A percentile compares a stretch with the other conserved stretches of the same genome.
phyloP scores from a whole-genome alignment of 37 sponge, comb jelly and placozoan species.

The Spongilla lacustris region DNA sequence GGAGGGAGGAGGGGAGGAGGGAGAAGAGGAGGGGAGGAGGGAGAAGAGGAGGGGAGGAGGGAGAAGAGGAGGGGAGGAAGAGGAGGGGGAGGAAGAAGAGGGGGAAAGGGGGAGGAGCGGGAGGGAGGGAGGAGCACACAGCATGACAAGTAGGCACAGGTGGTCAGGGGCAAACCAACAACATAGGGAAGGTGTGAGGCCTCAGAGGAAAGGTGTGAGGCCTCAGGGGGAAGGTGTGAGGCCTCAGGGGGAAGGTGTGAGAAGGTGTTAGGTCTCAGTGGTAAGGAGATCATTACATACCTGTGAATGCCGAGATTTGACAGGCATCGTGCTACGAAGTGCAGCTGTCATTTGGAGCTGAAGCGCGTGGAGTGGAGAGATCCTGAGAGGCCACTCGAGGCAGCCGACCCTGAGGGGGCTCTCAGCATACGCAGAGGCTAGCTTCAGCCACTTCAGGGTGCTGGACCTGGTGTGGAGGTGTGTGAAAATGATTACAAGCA shows the following conservation, averaged over 20 bases:
- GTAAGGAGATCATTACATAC: background rate
- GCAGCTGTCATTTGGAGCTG: constrained; percentile 87
- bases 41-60: too few species aligned
- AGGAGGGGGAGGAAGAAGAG: too few species aligned
- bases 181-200: background rate
- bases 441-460: constrained; percentile 80
- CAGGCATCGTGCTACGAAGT: constrained; percentile 58
- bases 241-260: background rate
- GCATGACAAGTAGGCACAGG: too few species aligned
- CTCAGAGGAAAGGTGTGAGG: background rate
- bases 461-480: constrained; percentile 27
- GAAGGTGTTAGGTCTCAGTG: too few species aligned
- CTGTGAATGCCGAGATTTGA: constrained; percentile 68
- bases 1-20: too few species aligned
- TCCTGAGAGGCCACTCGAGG: constrained; percentile 84
- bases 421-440: constrained; percentile 90
- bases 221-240: background rate
- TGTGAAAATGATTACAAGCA: background rate
- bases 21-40: too few species aligned
- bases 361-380: constrained; percentile 77
- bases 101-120: too few species aligned
- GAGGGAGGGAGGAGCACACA: too few species aligned
- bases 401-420: constrained; percentile 85
- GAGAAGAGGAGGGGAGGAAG: too few species aligned
- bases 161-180: background rate